Conservation (phyloP, 2,888 invertebrate species). For the Tuberolachnus salignus region DNA sequence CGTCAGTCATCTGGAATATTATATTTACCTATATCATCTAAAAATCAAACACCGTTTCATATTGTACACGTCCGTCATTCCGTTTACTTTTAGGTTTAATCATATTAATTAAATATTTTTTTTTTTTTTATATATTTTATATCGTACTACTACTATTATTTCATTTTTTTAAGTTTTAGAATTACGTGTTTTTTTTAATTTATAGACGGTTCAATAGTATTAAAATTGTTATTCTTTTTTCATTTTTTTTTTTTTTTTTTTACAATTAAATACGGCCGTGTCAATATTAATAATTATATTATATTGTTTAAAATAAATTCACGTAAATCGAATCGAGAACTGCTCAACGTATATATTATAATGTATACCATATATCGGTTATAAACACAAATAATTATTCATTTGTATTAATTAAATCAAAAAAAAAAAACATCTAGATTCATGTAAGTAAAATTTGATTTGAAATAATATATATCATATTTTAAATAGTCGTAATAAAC, state of each 20-base stretch:
- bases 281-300: too few relatives aligned
- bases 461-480: neutral
- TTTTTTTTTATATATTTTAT: slow-evolving; percentile 7
- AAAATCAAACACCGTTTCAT: too few relatives aligned
- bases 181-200: neutral
- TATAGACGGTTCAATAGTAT: too few relatives aligned
- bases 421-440: neutral
- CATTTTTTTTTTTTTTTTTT: neutral
- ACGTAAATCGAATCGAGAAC: neutral
- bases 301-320: neutral
- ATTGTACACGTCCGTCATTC: neutral
- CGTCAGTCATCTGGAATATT: neutral
- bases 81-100: too few relatives aligned
- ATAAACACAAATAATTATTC: neutral
- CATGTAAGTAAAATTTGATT: slow-evolving; percentile 36
- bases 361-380: neutral
- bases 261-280: neutral
- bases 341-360: neutral
- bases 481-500: too few relatives aligned
- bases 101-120: neutral
- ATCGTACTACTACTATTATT: too few relatives aligned
- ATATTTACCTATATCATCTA: too few relatives aligned
- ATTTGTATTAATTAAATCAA: too few relatives aligned
- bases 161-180: too few relatives aligned
- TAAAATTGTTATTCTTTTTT: neutral